Evolutionary conservation across 1,140 invertebrate genomes (phyloP).

Genomic region (Dreissena rostriformis): DNA sequence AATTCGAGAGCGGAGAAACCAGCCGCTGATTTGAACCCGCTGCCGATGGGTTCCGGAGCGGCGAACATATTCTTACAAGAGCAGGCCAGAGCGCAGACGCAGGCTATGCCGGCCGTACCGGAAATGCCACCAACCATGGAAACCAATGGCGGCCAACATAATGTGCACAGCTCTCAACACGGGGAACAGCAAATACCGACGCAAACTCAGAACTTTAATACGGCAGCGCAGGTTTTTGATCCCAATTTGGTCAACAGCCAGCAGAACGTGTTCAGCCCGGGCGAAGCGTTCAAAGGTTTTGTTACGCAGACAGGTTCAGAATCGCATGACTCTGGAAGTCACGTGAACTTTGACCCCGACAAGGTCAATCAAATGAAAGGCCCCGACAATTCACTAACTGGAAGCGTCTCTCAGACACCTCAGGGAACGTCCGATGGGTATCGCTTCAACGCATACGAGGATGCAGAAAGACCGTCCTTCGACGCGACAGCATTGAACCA

Average conservation of each 20-base stretch:
- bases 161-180: not conserved
- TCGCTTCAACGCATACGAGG: conserved; percentile 30
- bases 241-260: conserved; percentile 16
- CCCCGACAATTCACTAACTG: not conserved
- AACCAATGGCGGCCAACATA: conserved; percentile 8
- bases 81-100: not conserved
- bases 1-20: not conserved
- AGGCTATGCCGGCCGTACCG: not conserved
- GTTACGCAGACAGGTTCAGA: conserved; percentile 42
- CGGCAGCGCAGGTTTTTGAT: conserved; percentile 5
- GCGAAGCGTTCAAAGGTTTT: not conserved
- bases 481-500: conserved; percentile 27
- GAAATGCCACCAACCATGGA: not conserved
- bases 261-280: conserved; percentile 18
- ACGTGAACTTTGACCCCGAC: conserved; percentile 8
- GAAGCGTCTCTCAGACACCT: no score
- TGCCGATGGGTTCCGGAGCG: not conserved
- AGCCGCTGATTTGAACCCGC: not conserved
- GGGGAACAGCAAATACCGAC: not conserved
- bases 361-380: conserved; percentile 24
- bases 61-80: conserved; percentile 5
- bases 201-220: not conserved
- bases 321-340: not conserved
- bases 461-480: conserved; percentile 5
- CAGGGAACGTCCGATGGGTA: not conserved